Base-by-base conservation (phyloP, 1,140 invertebrate genomes). In the Gryon sp. region DNA sequence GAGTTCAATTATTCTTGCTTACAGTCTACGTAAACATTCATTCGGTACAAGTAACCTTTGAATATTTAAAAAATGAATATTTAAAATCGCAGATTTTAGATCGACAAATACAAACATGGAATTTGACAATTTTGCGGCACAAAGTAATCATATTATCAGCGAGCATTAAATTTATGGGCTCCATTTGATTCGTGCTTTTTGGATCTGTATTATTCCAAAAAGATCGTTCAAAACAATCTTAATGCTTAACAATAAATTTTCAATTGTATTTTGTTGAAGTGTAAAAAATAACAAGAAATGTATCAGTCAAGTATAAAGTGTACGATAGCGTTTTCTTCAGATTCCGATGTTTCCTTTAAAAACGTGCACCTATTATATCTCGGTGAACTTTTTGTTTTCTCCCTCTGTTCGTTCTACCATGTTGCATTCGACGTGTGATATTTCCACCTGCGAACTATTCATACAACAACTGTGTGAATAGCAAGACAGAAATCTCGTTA, bases 401-500 rank as follows among this genome's bases (percentile, higher is more conserved):
- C n/a, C n/a, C n/a, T n/a, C n/a, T n/a, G n/a, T n/a, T n/a, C n/a
- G n/a, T n/a, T n/a, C n/a, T n/a, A n/a, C n/a, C n/a, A n/a, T 57
- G 48, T 57, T 57, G 48, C 69, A 57, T 73, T 63, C 59, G 57
- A 55, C 68, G 68, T 72, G 55, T 40, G 68, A 72, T 57, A 73
- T 73, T 73, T 65, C 55, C 52, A 65, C 16, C 43, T 41, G 69
- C 45, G 32, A 73, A 73, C 69, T 73, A 73, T 73, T 73, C 69
- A 65, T 36, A 73, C 50, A 52, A 62, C 68, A 34, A 65, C 59
- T 57, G 38, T 30, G 53, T 63, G 69, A 73, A 73, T 63, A 65
- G 48, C 59, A 48, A 73, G 48, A 55, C 46, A 59, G 60, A 74
- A 74, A 74, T 74, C 70, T 74, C 60, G 60, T 74, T 74, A 74